Evolutionary conservation across 2,888 invertebrate species (phyloP), one percentile per base, ranked within the genome.

Genomic region (Microchrysa polita): DNA sequence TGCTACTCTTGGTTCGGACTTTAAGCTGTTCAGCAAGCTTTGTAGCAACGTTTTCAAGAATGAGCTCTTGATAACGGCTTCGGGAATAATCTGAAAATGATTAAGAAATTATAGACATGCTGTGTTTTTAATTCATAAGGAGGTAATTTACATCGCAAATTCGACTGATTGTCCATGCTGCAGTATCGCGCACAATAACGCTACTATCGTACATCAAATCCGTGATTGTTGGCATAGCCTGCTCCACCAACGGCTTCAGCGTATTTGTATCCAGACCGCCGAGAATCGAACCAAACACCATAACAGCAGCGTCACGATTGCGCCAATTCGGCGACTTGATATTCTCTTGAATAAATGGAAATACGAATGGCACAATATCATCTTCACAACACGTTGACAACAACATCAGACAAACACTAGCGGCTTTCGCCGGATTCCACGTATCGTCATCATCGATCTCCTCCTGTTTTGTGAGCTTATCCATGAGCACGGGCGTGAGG

Each of bases 341-440:
- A 84, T 99, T 95, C 57, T 93, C 90, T 81, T 95, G 93, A 77
- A 99, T 96, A 84, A 99, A 99, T 20, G 98, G 98, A 80, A 99
- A 87, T 14, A 98, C 97, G 84, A 93, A 92, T 0, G 93, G 93
- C n/a, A 99, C 95, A 77, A 99, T 95, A 81, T 94, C 95, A 84
- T 98, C 96, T 85, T 98, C 98, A 82, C 98, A 98, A 82, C 98
- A 98, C 61, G 96, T 94, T 20, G 99, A 95, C 78, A 99, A 87
- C 63, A 99, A 88, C 97, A 98, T 98, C 27, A 99, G 88, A 83
- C 99, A 99, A 2, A 99, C 99, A 44, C 98, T 97, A 2, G 99
- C 97, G 0, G 99, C 98, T 87, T 99, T 99, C 78, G 97, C 95
- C 0, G 99, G 99, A 85, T 97, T 98, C 99, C 99, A 99, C 80